Conservation (phyloP, 2,113 vertebrate species). For the Sinocyclocheilus rhinocerous region DNA sequence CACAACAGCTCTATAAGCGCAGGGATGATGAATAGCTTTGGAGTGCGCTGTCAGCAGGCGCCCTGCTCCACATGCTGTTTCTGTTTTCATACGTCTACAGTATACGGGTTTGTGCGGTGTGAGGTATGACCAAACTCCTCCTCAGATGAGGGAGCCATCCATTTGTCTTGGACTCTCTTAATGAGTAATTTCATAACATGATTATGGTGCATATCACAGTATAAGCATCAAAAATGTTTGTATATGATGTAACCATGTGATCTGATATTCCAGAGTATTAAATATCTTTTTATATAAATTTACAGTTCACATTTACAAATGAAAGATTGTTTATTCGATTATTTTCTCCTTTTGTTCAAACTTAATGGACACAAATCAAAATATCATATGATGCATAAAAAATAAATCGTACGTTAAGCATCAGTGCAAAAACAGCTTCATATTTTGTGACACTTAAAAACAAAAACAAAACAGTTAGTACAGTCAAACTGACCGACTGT, state of each 20-base stretch:
- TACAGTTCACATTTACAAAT: background rate
- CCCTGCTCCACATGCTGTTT: background rate
- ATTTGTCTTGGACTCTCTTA: background rate
- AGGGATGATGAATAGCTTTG: constrained; percentile 30
- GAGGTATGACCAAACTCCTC: background rate
- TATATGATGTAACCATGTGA: background rate
- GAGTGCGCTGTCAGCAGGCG: background rate
- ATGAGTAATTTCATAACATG: background rate
- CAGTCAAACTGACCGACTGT: too few relatives aligned
- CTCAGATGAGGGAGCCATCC: background rate
- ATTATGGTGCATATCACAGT: background rate
- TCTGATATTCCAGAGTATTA: background rate
- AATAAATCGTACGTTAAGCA: background rate
- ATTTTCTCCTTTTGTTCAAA: background rate
- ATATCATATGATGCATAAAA: background rate
- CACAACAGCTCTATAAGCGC: background rate
- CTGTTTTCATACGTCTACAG: background rate
- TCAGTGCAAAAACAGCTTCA: background rate
- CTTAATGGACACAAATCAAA: background rate
- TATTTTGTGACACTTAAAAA: background rate
- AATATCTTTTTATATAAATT: too few relatives aligned
- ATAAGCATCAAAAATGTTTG: background rate
- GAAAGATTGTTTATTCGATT: background rate
- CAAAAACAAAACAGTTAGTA: background rate
- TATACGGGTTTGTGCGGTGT: background rate